phyloP scores from a whole-genome alignment of 2,888 invertebrate species.

The Parnassius glacialis region DNA sequence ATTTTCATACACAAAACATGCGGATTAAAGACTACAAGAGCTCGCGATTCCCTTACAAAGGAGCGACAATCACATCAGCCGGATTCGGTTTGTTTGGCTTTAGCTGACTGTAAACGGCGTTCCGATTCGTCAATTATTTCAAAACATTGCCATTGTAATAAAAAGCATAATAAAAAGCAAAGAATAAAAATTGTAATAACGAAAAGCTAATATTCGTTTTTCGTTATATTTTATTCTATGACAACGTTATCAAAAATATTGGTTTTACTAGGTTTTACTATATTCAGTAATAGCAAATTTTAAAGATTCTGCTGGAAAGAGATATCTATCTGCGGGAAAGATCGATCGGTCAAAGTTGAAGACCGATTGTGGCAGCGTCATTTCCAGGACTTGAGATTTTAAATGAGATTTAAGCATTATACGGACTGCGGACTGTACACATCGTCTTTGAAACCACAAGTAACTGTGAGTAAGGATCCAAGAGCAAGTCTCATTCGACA shows the following conservation, averaged over 20 bases:
- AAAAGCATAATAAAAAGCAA: conserved; percentile 6
- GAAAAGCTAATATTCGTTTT: neutral
- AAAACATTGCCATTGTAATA: conserved; percentile 35
- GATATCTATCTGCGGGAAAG: too few relatives aligned
- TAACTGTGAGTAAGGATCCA: too few relatives aligned
- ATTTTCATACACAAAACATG: conserved; percentile 65
- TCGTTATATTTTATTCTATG: neutral
- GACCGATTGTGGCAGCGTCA: too few relatives aligned
- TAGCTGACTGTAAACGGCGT: conserved; percentile 25
- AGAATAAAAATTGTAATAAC: conserved; percentile 4
- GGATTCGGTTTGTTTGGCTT: conserved; percentile 55
- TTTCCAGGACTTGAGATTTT: too few relatives aligned
- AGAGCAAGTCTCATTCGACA: too few relatives aligned
- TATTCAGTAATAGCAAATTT: too few relatives aligned
- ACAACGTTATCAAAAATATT: neutral
- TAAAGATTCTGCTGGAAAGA: too few relatives aligned
- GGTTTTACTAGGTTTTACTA: too few relatives aligned
- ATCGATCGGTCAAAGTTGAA: too few relatives aligned
- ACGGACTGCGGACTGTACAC: too few relatives aligned
- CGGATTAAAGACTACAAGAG: conserved; percentile 40
- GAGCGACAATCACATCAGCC: conserved; percentile 51
- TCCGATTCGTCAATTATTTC: conserved; percentile 45
- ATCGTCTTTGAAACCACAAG: too few relatives aligned
- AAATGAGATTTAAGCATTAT: too few relatives aligned
- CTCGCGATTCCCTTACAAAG: conserved; percentile 38